phyloP scores from a whole-genome alignment of 2,113 vertebrate species.

The Dicerorhinus sumatrensis region DNA sequence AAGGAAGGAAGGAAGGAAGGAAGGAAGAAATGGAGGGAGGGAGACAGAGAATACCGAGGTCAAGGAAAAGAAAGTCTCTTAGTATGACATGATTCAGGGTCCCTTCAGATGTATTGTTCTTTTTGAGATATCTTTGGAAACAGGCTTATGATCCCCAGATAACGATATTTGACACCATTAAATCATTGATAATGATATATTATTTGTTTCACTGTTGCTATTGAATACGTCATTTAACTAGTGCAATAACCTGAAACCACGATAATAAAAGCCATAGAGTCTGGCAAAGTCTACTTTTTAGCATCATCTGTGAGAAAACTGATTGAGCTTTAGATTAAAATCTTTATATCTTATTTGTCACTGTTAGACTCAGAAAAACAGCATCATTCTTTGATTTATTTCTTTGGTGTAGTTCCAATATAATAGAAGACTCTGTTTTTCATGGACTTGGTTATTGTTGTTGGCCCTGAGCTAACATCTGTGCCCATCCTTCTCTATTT shows the following conservation, averaged over 20 bases:
- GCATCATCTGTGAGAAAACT: not conserved
- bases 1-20: no score
- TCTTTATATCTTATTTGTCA: not conserved
- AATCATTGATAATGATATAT: not conserved
- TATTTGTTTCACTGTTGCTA: not conserved
- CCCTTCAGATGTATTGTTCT: not conserved
- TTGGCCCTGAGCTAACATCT: no score
- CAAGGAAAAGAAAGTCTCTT: not conserved
- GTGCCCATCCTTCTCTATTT: no score
- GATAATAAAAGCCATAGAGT: not conserved
- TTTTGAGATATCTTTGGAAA: not conserved
- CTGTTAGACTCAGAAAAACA: not conserved
- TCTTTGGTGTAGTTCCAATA: not conserved
- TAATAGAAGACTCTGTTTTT: not conserved
- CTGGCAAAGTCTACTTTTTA: not conserved
- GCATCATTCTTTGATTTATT: not conserved
- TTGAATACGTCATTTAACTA: not conserved
- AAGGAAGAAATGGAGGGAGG: not conserved
- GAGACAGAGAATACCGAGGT: not conserved
- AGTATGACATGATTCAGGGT: not conserved
- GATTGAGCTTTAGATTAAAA: not conserved
- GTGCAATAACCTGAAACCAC: not conserved
- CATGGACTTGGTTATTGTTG: no score
- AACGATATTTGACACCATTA: not conserved
- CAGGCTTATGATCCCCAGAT: not conserved